phyloP scores from a whole-genome alignment of 2,113 vertebrate genomes.

The Balaeniceps rex region DNA sequence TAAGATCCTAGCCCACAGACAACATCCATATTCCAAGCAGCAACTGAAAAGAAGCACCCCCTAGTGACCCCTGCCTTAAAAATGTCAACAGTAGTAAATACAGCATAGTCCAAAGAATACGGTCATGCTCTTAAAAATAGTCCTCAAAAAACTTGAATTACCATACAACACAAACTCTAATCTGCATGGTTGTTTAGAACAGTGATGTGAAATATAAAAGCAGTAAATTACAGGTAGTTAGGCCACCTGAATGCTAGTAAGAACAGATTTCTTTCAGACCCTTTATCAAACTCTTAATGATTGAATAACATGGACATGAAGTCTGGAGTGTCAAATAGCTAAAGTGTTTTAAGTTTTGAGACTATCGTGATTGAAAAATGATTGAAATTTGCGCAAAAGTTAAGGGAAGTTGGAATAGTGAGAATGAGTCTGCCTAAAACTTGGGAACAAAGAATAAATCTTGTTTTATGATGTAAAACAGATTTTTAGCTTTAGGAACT shows the following conservation, averaged over 20 bases:
- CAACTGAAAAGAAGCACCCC: not conserved
- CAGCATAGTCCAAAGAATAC: not conserved
- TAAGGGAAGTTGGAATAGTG: not conserved
- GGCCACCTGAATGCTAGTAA: not conserved
- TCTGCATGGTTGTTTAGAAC: not conserved
- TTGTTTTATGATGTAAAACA: not conserved
- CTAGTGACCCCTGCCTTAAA: not conserved
- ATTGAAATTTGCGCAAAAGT: not conserved
- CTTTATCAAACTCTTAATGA: not conserved
- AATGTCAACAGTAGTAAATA: not conserved
- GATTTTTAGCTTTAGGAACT: not conserved
- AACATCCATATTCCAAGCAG: not conserved
- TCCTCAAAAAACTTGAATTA: not conserved
- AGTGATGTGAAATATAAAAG: not conserved
- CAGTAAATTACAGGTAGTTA: not conserved
- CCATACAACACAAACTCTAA: not conserved
- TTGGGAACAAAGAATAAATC: not conserved
- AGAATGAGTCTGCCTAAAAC: not conserved
- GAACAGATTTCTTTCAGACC: not conserved
- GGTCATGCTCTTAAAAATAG: not conserved
- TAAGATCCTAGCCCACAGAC: not conserved
- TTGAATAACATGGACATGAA: not conserved
- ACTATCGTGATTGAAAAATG: not conserved
- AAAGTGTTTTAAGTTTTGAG: not conserved
- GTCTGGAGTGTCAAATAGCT: not conserved